Evolutionary conservation across 1,140 invertebrate species (phyloP).

Genomic region (Scylla paramamosain): DNA sequence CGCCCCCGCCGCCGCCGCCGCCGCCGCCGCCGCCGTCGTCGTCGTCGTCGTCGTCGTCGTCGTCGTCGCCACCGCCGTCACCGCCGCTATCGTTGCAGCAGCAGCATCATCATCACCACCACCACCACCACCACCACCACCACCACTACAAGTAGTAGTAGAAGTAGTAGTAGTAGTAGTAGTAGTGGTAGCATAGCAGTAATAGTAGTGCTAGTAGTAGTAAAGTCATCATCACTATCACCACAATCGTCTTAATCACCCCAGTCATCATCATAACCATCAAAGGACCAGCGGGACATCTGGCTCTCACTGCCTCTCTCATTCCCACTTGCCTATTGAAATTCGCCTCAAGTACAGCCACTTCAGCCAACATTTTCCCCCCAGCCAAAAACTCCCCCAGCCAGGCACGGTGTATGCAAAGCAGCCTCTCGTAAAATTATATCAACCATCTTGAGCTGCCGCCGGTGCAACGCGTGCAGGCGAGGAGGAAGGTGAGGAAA

Average conservation of each 20-base stretch:
- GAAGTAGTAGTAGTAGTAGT: no score
- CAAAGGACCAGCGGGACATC: background rate
- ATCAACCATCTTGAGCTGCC: background rate
- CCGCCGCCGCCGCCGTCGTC: background rate
- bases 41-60: conserved; percentile 25
- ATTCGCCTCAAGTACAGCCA: background rate
- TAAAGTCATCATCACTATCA: background rate
- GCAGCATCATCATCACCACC: no score
- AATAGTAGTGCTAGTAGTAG: background rate
- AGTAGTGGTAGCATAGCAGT: no score
- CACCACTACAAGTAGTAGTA: no score
- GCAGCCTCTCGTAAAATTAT: conserved; percentile 11
- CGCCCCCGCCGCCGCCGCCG: background rate
- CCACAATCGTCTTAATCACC: background rate
- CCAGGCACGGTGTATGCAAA: background rate
- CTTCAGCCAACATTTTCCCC: background rate
- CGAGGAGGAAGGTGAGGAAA: background rate
- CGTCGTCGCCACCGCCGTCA: background rate
- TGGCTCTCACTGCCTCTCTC: background rate
- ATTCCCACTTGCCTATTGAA: background rate
- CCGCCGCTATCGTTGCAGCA: background rate
- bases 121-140: no score
- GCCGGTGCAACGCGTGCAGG: background rate
- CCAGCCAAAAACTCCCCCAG: background rate
- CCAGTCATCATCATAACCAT: no score